Percentiles rank a stretch among this genome's conserved stretches.
These are phyloP conservation scores for Venturia canescens DNA, from an alignment of 1,140 invertebrate species.

Conservation along the genomic window DNA sequence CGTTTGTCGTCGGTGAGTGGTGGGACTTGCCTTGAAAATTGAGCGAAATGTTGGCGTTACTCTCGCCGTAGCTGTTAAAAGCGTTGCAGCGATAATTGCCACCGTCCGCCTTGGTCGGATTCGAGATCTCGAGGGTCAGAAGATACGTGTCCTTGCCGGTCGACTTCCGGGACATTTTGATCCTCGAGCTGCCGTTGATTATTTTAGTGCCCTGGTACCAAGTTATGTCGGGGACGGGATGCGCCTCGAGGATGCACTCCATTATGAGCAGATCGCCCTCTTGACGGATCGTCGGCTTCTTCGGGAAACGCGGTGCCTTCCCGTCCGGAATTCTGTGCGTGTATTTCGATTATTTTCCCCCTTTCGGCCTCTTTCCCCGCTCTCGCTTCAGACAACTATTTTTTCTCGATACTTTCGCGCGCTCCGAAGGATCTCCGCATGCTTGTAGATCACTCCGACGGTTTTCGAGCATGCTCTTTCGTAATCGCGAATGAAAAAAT, in stretches of 20 bases:
- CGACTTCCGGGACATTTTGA: conserved; percentile 91
- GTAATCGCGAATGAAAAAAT: neutral
- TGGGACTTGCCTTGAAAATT: conserved; percentile 98
- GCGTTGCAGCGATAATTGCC: conserved; percentile 99
- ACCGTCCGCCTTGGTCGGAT: conserved; percentile 96
- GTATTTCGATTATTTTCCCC: conserved; percentile 40
- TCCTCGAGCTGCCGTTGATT: conserved; percentile 87
- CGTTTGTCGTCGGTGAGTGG: conserved; percentile 48
- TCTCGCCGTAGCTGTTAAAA: conserved; percentile 98
- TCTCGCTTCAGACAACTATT: neutral
- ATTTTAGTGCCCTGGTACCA: conserved; percentile 94
- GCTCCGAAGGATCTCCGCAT: conserved; percentile 25
- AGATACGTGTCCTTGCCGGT: conserved; percentile 93
- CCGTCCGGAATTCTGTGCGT: conserved; percentile 91
- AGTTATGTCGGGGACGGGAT: conserved; percentile 95
- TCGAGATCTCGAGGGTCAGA: conserved; percentile 93
- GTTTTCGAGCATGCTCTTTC: conserved; percentile 32
- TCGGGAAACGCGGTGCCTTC: conserved; percentile 96
- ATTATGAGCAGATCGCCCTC: conserved; percentile 95
- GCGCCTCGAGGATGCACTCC: conserved; percentile 96
- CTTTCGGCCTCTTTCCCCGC: conserved; percentile 5
- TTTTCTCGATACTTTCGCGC: conserved; percentile 18
- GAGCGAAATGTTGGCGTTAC: conserved; percentile 99
- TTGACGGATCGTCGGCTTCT: conserved; percentile 97
- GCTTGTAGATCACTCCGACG: neutral